These are phyloP conservation scores for Coregonus suidteri DNA, from an alignment of 2,797 vertebrate species.

Conservation along the genomic window DNA sequence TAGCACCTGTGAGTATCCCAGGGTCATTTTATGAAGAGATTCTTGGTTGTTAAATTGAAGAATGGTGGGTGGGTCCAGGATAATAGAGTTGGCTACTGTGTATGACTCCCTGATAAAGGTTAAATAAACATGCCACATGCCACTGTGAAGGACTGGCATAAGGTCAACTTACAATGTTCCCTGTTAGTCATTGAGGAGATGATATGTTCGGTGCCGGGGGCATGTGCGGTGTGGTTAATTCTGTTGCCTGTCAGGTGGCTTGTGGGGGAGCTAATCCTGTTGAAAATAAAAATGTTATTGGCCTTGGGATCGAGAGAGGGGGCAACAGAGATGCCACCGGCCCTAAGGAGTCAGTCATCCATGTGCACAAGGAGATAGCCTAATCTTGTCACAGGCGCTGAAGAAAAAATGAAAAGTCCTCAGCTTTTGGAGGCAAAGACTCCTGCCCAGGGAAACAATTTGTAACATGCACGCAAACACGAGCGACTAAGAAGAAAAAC, in stretches of 20 bases:
- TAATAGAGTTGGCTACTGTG: not conserved
- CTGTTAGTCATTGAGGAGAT: slow-evolving; percentile 50
- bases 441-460: slow-evolving; percentile 55
- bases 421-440: slow-evolving; percentile 54
- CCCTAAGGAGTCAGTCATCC: slow-evolving; percentile 72
- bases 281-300: slow-evolving; percentile 72
- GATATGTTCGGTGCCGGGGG: slow-evolving; percentile 47
- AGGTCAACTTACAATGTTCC: slow-evolving; percentile 51
- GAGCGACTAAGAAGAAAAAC: slow-evolving; percentile 31
- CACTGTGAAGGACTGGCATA: slow-evolving; percentile 22
- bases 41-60: not conserved
- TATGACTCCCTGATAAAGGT: too few species aligned
- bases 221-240: slow-evolving; percentile 44
- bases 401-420: slow-evolving; percentile 18
- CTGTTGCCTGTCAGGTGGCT: slow-evolving; percentile 66
- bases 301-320: slow-evolving; percentile 46
- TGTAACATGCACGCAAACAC: slow-evolving; percentile 43
- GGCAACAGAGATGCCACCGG: slow-evolving; percentile 39
- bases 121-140: not conserved
- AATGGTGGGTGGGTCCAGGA: not conserved
- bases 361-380: slow-evolving; percentile 72
- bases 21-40: not conserved
- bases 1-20: too few species aligned
- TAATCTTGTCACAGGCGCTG: slow-evolving; percentile 71
- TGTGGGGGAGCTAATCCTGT: slow-evolving; percentile 68